Evolutionary conservation across 2,113 vertebrate genomes (phyloP), one percentile per base, ranked within the genome.

Genomic region (Tursiops truncatus): DNA sequence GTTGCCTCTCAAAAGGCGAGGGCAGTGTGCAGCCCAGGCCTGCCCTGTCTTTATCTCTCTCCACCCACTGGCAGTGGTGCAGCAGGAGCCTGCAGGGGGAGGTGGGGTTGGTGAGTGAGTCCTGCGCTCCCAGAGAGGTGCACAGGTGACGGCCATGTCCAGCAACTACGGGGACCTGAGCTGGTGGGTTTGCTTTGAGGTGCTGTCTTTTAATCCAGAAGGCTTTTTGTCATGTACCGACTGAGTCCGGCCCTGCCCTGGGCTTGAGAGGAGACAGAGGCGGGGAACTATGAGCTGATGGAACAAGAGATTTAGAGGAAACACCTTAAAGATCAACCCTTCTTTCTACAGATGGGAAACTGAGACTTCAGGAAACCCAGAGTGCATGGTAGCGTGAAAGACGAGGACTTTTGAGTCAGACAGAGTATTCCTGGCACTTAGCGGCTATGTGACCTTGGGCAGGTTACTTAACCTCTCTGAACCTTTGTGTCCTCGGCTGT

Each of bases 151-250:
- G 1, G 31, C 79, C 20, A 2, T 1, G 4, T 18, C 81, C 14
- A 23, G 21, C 33, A 33, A 0, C 68, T 41, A 12, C 1, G 0
- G 65, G 4, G 9, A 10, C 87, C 58, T 12, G 23, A 1, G 71
- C 26, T 15, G 18, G 1, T 0, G 0, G 85, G 41, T 53, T 23
- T 3, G 2, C 79, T 63, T 18, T 6, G 60, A 38, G 50, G 47
- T 21, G 20, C 77, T 23, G 50, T 60, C 47, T 83, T 50, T 21
- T 79, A 14, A 0, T 14, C 53, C 76, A 33, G 36, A 33, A 18
- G 26, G 63, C 81, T 80, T 63, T 53, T 63, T 53, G 53, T 62
- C 3, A 15, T 36, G 9, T 23, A 10, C 50, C 0, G 0, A 1
- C 60, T 26, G 23, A 26, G 50, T 58, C n/a, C 23, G 0, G 17